Evolutionary conservation across 1,140 invertebrate species (phyloP).

Genomic region (Geopemphigus sp.): DNA sequence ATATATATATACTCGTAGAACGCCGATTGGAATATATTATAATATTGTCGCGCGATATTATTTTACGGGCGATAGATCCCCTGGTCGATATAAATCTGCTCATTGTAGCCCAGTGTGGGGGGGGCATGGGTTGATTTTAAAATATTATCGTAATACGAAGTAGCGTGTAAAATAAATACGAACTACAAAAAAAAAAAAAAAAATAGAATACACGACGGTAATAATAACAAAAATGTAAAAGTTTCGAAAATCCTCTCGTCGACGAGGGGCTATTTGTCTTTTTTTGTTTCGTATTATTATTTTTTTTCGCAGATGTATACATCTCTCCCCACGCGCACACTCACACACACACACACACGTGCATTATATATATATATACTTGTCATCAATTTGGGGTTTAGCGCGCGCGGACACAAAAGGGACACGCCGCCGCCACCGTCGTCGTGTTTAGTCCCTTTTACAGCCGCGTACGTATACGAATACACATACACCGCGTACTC

Average conservation of each 20-base stretch:
- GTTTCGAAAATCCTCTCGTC: conserved; percentile 30
- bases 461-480: neutral
- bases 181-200: no score
- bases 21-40: no score
- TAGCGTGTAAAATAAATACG: no score
- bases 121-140: no score
- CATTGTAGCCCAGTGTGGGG: no score
- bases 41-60: no score
- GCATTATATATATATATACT: neutral
- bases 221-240: conserved; percentile 26
- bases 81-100: no score
- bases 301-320: conserved; percentile 24
- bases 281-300: conserved; percentile 17
- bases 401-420: conserved; percentile 32
- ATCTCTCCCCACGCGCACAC: neutral
- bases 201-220: neutral
- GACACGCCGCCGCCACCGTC: conserved; percentile 21
- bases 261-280: neutral
- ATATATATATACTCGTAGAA: no score
- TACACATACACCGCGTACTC: neutral
- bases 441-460: conserved; percentile 42
- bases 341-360: neutral
- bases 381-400: conserved; percentile 47
- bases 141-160: no score
- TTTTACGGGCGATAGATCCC: no score